A percentile compares a stretch with the other conserved stretches of the same genome.
phyloP scores from a whole-genome alignment of 1,140 invertebrate genomes.

The Eumaeus atala region DNA sequence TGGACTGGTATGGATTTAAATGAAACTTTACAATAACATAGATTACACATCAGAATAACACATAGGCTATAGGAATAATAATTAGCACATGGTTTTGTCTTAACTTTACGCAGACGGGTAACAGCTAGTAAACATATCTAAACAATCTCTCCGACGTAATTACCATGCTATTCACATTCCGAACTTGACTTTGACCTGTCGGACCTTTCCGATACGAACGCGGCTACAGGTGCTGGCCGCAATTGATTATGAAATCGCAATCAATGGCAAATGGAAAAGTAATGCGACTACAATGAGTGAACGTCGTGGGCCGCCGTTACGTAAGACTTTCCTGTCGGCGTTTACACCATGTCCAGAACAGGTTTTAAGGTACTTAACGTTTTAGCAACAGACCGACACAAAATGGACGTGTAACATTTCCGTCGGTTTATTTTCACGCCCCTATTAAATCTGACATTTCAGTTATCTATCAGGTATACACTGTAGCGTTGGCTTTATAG shows the following conservation, averaged over 20 bases:
- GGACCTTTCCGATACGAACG: slow-evolving; percentile 1
- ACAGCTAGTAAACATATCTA: too few relatives aligned
- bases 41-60: too few relatives aligned
- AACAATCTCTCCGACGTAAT: not conserved
- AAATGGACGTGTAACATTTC: not conserved
- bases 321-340: slow-evolving; percentile 3
- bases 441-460: too few relatives aligned
- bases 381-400: slow-evolving; percentile 1
- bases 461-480: too few relatives aligned
- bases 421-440: not conserved
- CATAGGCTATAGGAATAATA: too few relatives aligned
- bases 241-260: slow-evolving; percentile 6
- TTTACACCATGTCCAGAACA: not conserved
- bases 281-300: slow-evolving; percentile 1
- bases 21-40: too few relatives aligned
- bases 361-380: not conserved
- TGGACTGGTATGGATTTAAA: too few relatives aligned
- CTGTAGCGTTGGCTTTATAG: too few relatives aligned
- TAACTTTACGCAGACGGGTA: too few relatives aligned
- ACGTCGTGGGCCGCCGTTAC: not conserved
- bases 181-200: slow-evolving; percentile 8
- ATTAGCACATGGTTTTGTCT: too few relatives aligned
- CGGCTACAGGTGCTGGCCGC: not conserved
- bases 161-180: not conserved
- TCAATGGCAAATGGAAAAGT: slow-evolving; percentile 6